phyloP scores from a whole-genome alignment of 2,797 vertebrate genomes.

The Podarcis lilfordi region DNA sequence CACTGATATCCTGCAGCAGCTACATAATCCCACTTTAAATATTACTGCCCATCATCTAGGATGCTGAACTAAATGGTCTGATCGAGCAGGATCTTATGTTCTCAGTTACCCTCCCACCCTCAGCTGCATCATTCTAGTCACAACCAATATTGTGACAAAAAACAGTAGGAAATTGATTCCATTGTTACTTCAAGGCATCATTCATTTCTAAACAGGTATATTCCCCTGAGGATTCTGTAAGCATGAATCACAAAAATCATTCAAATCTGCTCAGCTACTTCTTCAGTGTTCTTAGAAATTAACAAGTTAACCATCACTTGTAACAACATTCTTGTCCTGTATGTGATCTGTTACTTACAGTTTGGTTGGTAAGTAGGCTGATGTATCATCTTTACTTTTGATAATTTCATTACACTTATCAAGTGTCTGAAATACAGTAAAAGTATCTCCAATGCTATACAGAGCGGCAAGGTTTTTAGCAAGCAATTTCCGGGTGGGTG shows the following conservation, averaged over 20 bases:
- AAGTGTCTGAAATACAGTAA: constrained; percentile 96
- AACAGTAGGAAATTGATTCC: neutral
- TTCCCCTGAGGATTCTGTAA: neutral
- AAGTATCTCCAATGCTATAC: constrained; percentile 97
- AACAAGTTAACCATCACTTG: neutral
- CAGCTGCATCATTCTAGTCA: neutral
- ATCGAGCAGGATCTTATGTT: neutral
- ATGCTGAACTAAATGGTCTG: too few species aligned
- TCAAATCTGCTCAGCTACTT: neutral
- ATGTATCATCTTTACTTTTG: constrained; percentile 96
- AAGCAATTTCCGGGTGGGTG: constrained; percentile 94
- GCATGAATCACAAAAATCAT: neutral
- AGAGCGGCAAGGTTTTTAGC: constrained; percentile 97
- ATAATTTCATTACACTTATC: constrained; percentile 99
- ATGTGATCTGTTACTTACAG: constrained; percentile 83
- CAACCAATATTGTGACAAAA: neutral
- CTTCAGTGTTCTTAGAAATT: neutral
- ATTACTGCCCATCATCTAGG: neutral
- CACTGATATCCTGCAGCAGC: neutral
- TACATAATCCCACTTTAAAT: neutral
- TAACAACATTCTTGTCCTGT: constrained; percentile 9
- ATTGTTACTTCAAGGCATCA: neutral
- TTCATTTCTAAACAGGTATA: neutral
- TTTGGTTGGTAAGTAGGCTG: constrained; percentile 94
- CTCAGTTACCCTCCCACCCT: neutral